Base-by-base conservation (phyloP, 2,888 invertebrate species). In the Ferdinandea cuprea region DNA sequence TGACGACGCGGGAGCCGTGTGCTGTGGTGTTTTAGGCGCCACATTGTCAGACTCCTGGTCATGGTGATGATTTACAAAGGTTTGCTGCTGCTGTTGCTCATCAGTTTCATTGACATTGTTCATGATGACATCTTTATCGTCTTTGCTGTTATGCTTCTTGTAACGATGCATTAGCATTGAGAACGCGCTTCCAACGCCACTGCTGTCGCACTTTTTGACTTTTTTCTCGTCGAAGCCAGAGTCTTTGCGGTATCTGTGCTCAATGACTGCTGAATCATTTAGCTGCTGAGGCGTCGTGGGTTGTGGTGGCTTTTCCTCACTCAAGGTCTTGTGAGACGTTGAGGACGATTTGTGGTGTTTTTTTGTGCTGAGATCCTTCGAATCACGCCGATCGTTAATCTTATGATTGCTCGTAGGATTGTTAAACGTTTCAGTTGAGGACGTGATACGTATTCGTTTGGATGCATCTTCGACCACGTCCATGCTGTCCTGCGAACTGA, bases 401-500 rank as follows among this genome's bases (percentile, higher is more conserved):
- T 93, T 93, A 17, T 84, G 73, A 81, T 91, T 52, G 78, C 85
- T 93, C 93, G 59, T 92, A 86, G 78, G 88, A 89, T 76, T 90
- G 44, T 54, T 56, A 0, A 78, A 78, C 9, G 59, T 71, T 6
- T 83, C 83, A n/a, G 83, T 83, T 6, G 83, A 83, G 1, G 83
- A 72, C 1, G 83, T 89, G 54, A 90, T 88, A 9, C 90, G 89
- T 13, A 90, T 86, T 2, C 91, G 89, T 76, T 90, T 90, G 0
- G 86, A 86, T 44, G 88, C 86, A 30, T 89, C 90, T 42, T 91
- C 91, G 7, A 87, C 86, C 25, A 87, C 86, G 8, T 87, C 88
- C 30, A 74, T 68, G 87, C 93, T 93, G 74, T 96, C 96, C 88
- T 96, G 96, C 1, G 95, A 95, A 85, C 96, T 96, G 87, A 95